Base-by-base conservation (phyloP, 2,113 vertebrate species). In the Chitala chitala region DNA sequence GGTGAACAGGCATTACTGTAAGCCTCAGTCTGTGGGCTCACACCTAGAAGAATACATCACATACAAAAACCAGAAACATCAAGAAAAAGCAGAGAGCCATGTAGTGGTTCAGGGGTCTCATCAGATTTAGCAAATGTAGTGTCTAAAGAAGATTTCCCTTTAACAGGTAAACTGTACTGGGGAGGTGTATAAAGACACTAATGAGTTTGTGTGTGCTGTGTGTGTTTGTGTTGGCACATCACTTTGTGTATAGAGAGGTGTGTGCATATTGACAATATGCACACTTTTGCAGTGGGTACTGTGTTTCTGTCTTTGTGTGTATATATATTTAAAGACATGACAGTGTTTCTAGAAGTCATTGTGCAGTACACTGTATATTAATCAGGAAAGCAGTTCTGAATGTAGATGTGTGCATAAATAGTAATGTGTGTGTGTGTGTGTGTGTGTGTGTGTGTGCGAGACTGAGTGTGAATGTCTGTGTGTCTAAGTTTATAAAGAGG, bases 391-490 rank as follows among this genome's bases (percentile, higher is more conserved):
- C 5, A 66, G 59, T 46, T 20, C n/a, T n/a, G n/a, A n/a, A n/a
- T n/a, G 26, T 61, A 31, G 2, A 13, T 59, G 55, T n/a, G 3
- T 59, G 71, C n/a, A 10, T 48, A 26, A 13, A 7, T 26, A 33
- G n/a, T 4, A 2, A 6, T 26, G 51, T n/a, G n/a, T n/a, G n/a
- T n/a, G n/a, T n/a, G n/a, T 36, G 66, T 38, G 1, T 15, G 51
- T 71, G 51, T 54, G 69, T 51, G 44, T 29, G 26, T 40, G 48
- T 26, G 40, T 72, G 56, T 59, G 40, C 46, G 71, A 58, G 65
- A 50, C 22, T 69, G 65, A 50, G 65, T 46, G 55, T 48, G 26
- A 5, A 10, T 42, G 36, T 65, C 36, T 40, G 63, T 65, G 63
- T 42, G 63, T 42, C 36, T 65, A 29, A n/a, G 33, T 65, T 13